Evolutionary conservation across 2,797 vertebrate species (phyloP).

Genomic region (Syndactyla subalaris): DNA sequence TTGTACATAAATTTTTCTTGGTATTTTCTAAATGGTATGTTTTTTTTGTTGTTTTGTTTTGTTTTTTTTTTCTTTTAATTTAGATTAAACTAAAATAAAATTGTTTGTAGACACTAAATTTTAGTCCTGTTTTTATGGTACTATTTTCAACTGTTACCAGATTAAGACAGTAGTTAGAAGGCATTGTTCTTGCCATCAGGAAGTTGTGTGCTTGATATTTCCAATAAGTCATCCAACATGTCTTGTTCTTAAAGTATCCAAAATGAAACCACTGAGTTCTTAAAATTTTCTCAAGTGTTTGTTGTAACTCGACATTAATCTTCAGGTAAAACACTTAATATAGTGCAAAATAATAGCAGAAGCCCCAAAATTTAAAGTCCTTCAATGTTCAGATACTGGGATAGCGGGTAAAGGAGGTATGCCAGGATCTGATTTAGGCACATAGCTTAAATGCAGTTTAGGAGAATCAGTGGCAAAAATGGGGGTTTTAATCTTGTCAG

Average conservation of each 20-base stretch:
- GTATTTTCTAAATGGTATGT: slow-evolving; percentile 99
- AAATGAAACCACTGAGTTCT: not conserved
- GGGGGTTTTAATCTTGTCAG: not conserved
- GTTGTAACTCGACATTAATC: not conserved
- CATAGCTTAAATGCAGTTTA: not conserved
- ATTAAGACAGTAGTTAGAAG: slow-evolving; percentile 39
- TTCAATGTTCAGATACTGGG: not conserved
- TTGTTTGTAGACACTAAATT: slow-evolving; percentile 82
- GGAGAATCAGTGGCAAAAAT: not conserved
- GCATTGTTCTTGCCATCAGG: not conserved
- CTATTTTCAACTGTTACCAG: slow-evolving; percentile 71
- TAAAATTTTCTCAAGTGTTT: not conserved
- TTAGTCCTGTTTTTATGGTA: slow-evolving; percentile 85
- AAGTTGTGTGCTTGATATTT: not conserved
- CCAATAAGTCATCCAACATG: not conserved
- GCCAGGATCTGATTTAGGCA: not conserved
- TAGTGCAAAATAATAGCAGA: not conserved
- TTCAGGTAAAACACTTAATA: not conserved
- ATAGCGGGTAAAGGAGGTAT: not conserved
- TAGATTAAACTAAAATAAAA: slow-evolving; percentile 83
- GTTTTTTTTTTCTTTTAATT: slow-evolving; percentile 31
- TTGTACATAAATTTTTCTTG: slow-evolving; percentile 99
- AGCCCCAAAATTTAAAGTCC: not conserved
- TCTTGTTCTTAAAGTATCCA: not conserved
- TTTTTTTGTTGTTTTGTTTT: not conserved